Conservation (phyloP, 2,797 vertebrate species). For the Anniella stebbinsi region DNA sequence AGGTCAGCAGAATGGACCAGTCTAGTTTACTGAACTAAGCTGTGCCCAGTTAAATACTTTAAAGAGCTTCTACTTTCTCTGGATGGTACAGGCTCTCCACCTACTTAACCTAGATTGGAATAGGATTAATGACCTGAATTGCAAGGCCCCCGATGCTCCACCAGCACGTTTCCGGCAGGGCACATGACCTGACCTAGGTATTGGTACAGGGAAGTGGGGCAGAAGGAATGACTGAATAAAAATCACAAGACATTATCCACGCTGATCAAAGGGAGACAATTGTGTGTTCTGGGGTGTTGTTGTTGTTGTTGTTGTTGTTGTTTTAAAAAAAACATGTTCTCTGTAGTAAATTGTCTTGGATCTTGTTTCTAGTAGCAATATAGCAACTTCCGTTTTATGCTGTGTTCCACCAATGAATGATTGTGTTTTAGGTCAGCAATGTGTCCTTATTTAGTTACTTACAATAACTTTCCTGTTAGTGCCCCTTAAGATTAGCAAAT, state of each 20-base stretch:
- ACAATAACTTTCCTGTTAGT: constrained; percentile 2
- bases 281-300: no score
- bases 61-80: constrained; percentile 66
- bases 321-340: constrained; percentile 53
- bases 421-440: neutral
- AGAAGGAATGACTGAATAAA: constrained; percentile 66
- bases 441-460: constrained; percentile 29
- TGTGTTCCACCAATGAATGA: neutral
- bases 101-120: constrained; percentile 85
- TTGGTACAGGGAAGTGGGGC: constrained; percentile 52
- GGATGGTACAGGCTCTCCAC: constrained; percentile 72
- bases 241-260: constrained; percentile 49
- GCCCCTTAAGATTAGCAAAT: constrained; percentile 32
- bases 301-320: neutral
- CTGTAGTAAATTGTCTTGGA: constrained; percentile 41
- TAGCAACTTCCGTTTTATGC: constrained; percentile 27
- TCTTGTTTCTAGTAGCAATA: constrained; percentile 17
- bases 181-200: constrained; percentile 73
- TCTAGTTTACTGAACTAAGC: constrained; percentile 63
- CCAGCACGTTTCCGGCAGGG: constrained; percentile 78
- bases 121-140: constrained; percentile 83
- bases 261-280: constrained; percentile 48
- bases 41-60: constrained; percentile 72
- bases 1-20: constrained; percentile 61
- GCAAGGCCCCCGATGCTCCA: constrained; percentile 65